These are phyloP conservation scores for Hystrix cristata DNA, from an alignment of 2,113 vertebrate genomes.

Conservation along the genomic window DNA sequence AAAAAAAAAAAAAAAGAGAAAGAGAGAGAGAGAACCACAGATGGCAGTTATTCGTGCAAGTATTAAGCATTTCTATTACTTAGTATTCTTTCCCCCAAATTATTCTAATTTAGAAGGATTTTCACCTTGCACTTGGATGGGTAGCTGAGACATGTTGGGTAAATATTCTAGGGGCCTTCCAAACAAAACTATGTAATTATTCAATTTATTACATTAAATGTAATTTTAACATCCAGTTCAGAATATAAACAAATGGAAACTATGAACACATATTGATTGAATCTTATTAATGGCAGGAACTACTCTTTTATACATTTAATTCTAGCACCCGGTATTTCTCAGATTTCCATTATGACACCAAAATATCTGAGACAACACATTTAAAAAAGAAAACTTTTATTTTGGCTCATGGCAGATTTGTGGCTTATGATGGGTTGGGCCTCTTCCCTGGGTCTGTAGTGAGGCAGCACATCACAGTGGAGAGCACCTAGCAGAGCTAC, in stretches of 20 bases:
- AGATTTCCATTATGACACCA: not conserved
- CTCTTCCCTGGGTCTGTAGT: not conserved
- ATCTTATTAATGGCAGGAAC: not conserved
- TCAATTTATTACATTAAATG: not conserved
- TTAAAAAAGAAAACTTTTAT: not conserved
- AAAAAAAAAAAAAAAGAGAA: too few relatives aligned
- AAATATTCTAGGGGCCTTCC: not conserved
- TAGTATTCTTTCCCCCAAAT: not conserved
- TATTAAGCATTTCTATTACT: not conserved
- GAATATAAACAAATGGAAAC: not conserved
- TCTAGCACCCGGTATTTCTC: not conserved
- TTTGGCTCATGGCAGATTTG: not conserved
- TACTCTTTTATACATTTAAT: not conserved
- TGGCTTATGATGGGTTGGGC: too few relatives aligned
- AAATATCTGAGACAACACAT: not conserved
- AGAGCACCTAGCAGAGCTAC: not conserved
- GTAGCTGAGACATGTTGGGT: not conserved
- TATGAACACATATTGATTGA: not conserved
- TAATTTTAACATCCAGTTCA: not conserved
- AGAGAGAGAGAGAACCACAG: not conserved
- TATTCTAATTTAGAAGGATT: not conserved
- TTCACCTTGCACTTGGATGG: not conserved
- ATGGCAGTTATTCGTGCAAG: accelerated
- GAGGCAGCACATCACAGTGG: not conserved
- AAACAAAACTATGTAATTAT: not conserved